Base-by-base conservation (phyloP, 2,888 invertebrate genomes). In the Cataglyphis cursor region DNA sequence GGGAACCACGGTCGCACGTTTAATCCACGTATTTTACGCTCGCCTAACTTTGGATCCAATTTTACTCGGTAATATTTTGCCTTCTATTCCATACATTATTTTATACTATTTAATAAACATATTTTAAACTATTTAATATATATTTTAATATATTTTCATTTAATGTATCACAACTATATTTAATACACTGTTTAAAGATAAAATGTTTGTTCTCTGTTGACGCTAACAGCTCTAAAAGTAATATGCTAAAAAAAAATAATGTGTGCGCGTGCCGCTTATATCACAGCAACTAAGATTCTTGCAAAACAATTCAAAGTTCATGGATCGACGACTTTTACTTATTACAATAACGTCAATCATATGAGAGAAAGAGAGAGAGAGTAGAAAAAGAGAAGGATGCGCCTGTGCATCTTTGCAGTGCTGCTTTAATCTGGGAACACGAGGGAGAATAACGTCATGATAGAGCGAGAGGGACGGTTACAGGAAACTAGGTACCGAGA, bases 401-500 rank as follows among this genome's bases (percentile, higher is more conserved):
- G 64, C 65, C 9, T 18, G 62, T 41, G 41, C 51, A 66, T 76
- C 51, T 57, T 51, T 51, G 64, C 76, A 72, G 66, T 66, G 59
- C 66, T 38, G 72, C 61, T 85, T 85, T 87, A 82, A 87, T 85
- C 85, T 70, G 62, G 35, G n/a, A 65, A 31, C 54, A 24, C 59
- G 48, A 35, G 41, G 54, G 44, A 62, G 35, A 51, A 62, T 61
- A 21, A 61, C 68, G 74, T 83, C 76, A 54, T 57, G 21, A 48
- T 9, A 61, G 70, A 57, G 68, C 59, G 75, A 78, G 81, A 78
- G 73, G 48, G 66, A 51, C 28, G 62, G 57, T 82, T 82, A 82
- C 54, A 38, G 83, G 85, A 87, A 85, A 82, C 65, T 66, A 48
- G 70, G 74, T 72, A 84, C 28, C 57, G 48, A 51, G 73, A 65